Evolutionary conservation across 2,797 vertebrate genomes (phyloP), one percentile per base, ranked within the genome.

Genomic region (Channallabes apus): DNA sequence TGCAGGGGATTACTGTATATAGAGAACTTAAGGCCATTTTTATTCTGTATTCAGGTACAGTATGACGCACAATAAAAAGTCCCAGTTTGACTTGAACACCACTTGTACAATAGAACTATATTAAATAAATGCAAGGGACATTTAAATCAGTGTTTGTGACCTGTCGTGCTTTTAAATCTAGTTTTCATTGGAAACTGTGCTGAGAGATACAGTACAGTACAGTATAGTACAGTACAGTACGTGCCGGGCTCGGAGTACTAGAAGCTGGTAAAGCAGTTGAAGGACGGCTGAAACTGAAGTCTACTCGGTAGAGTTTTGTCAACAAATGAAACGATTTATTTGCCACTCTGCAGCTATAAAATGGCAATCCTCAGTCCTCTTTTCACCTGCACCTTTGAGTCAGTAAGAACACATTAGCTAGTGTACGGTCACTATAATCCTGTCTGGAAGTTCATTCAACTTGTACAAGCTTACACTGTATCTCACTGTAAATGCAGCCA

Each of bases 291-390:
- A 71, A 71, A 71, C 12, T 41, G 20, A 38, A 24, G 1, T 71
- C 9, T 14, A 24, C 35, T 24, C 35, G 6, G 68, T 12, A 41
- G 38, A 46, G 22, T n/a, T 72, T 72, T 72, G 38, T 15, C 38
- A 72, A 46, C 9, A 46, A 46, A 72, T 46, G 69, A 72, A 72
- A 4, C 46, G 22, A 72, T n/a, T 46, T 72, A 72, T 72, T 72
- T 72, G 69, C 38, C 12, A 15, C 38, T 46, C 38, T 46, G 22
- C 11, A 72, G 38, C 68, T 38, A 69, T 18, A 69, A 69, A 27
- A 8, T 17, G 18, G 20, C 20, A 41, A 24, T 72, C n/a, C 69
- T 22, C 69, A 24, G 4, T 46, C 22, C 22, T 72, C 69, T n/a
- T 51, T 7, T 46, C 38, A 46, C 24, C 3, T 51, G 20, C 69